Percentiles rank a stretch among this genome's conserved stretches.
Conservation (phyloP, 2,113 vertebrate genomes). For the Todiramphus saurophagus region DNA sequence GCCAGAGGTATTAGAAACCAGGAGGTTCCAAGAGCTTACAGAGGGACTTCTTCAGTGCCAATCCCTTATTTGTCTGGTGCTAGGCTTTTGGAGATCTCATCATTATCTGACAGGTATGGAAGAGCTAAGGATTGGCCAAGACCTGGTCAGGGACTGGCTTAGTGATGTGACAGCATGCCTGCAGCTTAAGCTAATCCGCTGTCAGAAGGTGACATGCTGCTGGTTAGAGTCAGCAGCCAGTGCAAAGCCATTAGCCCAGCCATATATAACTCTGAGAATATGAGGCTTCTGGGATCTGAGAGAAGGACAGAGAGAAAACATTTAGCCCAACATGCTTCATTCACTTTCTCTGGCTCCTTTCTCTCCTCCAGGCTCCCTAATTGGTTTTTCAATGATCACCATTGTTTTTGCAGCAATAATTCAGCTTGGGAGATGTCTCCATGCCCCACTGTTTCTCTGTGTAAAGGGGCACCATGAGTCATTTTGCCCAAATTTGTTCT, state of each 20-base stretch:
- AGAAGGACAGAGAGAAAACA: neutral
- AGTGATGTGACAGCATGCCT: neutral
- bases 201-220: neutral
- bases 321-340: neutral
- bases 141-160: neutral
- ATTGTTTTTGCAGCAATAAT: neutral
- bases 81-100: neutral
- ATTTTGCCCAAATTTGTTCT: neutral
- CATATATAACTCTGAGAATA: neutral
- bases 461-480: neutral
- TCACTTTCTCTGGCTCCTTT: neutral
- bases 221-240: neutral
- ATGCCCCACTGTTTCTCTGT: neutral
- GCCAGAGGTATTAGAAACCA: accelerated
- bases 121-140: neutral
- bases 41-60: neutral
- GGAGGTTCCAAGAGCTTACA: accelerated
- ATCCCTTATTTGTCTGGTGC: neutral
- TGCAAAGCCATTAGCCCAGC: neutral
- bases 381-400: neutral
- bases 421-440: neutral
- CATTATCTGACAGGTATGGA: neutral
- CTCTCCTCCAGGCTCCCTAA: neutral
- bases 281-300: neutral
- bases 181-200: neutral